Evolutionary conservation across 2,888 invertebrate species (phyloP), one percentile per base, ranked within the genome.

Genomic region (Ganaspis brasiliensis): DNA sequence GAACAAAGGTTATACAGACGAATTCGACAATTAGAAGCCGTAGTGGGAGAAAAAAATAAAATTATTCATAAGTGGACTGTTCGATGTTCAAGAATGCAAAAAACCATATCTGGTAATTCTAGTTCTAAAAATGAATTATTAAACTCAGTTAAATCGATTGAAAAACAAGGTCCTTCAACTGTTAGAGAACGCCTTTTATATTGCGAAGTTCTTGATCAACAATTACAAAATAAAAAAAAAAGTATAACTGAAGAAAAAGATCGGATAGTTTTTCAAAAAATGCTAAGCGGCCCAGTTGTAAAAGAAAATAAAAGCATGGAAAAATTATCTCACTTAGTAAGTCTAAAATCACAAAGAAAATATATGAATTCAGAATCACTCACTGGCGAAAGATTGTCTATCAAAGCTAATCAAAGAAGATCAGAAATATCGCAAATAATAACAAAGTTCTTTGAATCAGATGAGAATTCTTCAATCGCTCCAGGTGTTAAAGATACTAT

Each of bases 401-500:
- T 57, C 12, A 75, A 75, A 45, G 57, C 63, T 57, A 70, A 57
- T 26, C 1, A 26, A n/a, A n/a, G n/a, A n/a, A n/a, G n/a, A n/a
- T n/a, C n/a, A n/a, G n/a, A n/a, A n/a, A n/a, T n/a, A n/a, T n/a
- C 55, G 26, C 55, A 57, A 31, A 73, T 56, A 26, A 67, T 79
- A 16, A 24, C 37, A 73, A 76, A n/a, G n/a, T n/a, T n/a, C n/a
- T n/a, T n/a, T n/a, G n/a, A n/a, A n/a, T n/a, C n/a, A n/a, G n/a
- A n/a, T 26, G 72, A 76, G 26, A 73, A 77, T 61, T 74, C 77
- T 14, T 71, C 72, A 19, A 63, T 59, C 21, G 75, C 75, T 37
- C 72, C 75, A 8, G 72, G 72, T 6, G 31, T 61, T 1, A 76
- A 72, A 76, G 75, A 76, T 63, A 49, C 56, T 26, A 24, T 76